A percentile compares a stretch with the other conserved stretches of the same genome.
Conservation (phyloP, 1,140 invertebrate species). For the Stenopsyche tienmushanensis region DNA sequence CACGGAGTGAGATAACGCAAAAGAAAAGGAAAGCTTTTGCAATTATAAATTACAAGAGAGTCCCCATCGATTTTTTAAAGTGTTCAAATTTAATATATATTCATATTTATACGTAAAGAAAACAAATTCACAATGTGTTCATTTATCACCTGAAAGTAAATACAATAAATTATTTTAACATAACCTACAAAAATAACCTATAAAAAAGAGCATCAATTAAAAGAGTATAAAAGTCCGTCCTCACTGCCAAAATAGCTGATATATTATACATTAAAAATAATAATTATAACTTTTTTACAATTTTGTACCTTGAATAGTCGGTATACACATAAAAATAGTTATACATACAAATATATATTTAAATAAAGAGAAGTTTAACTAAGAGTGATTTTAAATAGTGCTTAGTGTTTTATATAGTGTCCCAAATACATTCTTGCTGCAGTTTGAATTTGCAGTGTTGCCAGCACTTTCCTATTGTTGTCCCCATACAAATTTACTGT, state of each 20-base stretch:
- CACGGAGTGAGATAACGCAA: conserved; percentile 55
- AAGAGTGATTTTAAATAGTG: too few relatives aligned
- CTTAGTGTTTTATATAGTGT: too few relatives aligned
- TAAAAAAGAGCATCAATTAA: conserved; percentile 17
- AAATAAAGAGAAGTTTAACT: too few relatives aligned
- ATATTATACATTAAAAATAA: neutral
- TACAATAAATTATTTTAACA: conserved; percentile 16
- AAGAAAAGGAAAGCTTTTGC: conserved; percentile 22
- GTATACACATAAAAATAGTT: too few relatives aligned
- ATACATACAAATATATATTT: too few relatives aligned
- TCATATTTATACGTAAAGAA: conserved; percentile 19
- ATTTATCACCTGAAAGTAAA: conserved; percentile 37
- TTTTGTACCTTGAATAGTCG: too few relatives aligned
- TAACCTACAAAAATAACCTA: neutral
- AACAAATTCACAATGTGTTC: conserved; percentile 38
- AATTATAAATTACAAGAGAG: conserved; percentile 12
- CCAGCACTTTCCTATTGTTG: too few relatives aligned
- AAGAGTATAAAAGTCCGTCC: conserved; percentile 28
- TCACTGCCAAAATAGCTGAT: conserved; percentile 32
- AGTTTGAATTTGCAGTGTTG: too few relatives aligned
- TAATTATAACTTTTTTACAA: too few relatives aligned
- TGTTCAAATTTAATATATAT: conserved; percentile 38
- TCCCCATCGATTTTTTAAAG: conserved; percentile 32
- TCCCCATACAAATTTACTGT: too few relatives aligned
- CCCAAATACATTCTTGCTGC: too few relatives aligned